phyloP scores from a whole-genome alignment of 1,140 invertebrate genomes.

The Panonychus citri region DNA sequence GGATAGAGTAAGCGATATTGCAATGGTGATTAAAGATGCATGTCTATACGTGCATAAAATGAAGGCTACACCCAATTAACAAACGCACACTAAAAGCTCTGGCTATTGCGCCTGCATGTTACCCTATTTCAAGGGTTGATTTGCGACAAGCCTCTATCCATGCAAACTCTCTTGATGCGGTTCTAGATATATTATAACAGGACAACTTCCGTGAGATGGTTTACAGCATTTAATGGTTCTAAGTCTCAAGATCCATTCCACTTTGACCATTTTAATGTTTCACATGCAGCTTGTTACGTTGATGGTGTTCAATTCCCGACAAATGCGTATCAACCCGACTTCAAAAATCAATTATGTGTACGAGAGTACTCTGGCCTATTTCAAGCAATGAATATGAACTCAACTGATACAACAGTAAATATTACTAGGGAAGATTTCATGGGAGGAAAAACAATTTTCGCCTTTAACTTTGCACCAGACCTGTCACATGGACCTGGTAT shows the following conservation, averaged over 20 bases:
- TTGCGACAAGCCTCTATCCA: constrained; percentile 11
- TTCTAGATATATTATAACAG: constrained; percentile 12
- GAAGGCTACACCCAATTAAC: not conserved
- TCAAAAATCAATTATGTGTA: not conserved
- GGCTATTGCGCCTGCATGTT: not conserved
- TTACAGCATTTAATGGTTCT: constrained; percentile 4
- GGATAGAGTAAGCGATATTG: constrained; percentile 15
- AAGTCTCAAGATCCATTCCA: constrained; percentile 3
- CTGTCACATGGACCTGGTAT: not conserved
- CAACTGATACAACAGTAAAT: not conserved
- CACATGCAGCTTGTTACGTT: constrained; percentile 5
- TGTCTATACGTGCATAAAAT: not conserved
- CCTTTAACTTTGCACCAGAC: constrained; percentile 5
- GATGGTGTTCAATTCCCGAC: constrained; percentile 2
- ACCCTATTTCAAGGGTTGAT: constrained; percentile 9
- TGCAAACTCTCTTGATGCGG: constrained; percentile 4
- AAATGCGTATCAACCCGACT: constrained; percentile 3
- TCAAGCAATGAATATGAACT: not conserved
- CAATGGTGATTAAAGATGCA: constrained; percentile 13
- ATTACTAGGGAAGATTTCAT: not conserved
- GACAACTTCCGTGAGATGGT: constrained; percentile 10
- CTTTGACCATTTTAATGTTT: not conserved
- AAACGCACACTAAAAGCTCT: constrained; percentile 6
- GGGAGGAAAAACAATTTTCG: not conserved
- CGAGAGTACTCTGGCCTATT: constrained; percentile 2